These are phyloP conservation scores for Agapetus fuscipes DNA, from an alignment of 2,888 invertebrate genomes.

Conservation along the genomic window DNA sequence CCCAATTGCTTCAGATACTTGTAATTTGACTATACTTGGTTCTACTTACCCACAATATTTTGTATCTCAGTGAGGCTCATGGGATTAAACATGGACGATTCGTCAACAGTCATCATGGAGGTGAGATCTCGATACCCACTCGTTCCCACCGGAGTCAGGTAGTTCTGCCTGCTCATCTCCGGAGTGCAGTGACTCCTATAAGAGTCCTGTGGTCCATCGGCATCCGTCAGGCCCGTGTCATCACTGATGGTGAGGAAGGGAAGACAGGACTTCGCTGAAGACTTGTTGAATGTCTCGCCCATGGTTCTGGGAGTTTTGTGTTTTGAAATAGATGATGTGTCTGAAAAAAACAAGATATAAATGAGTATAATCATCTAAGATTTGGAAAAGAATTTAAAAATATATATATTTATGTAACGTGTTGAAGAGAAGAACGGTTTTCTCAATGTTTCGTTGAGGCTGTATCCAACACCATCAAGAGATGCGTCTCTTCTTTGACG, in stretches of 20 bases:
- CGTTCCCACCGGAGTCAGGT: no score
- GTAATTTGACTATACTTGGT: not conserved
- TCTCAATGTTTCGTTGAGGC: no score
- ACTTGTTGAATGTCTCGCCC: constrained; percentile 8
- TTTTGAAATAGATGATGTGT: not conserved
- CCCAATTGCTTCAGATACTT: not conserved
- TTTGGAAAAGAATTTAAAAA: not conserved
- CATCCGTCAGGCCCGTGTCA: constrained; percentile 10
- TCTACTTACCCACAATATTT: constrained; percentile 15
- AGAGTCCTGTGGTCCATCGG: not conserved
- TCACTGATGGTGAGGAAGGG: constrained; percentile 15
- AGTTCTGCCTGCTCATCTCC: no score
- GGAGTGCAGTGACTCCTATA: no score
- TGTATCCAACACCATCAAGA: no score
- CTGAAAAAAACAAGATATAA: not conserved
- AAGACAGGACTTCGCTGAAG: constrained; percentile 2
- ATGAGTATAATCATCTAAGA: no score
- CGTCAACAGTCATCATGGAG: constrained; percentile 10
- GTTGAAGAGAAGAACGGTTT: no score
- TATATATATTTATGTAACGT: not conserved
- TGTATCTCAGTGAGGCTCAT: constrained; percentile 18
- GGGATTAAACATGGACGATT: constrained; percentile 9
- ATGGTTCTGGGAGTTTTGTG: not conserved
- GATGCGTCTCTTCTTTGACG: no score
- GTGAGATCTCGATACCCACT: constrained; percentile 9